Base-by-base conservation (phyloP, 2,797 vertebrate genomes). In the Amblyopsis hoosieri region DNA sequence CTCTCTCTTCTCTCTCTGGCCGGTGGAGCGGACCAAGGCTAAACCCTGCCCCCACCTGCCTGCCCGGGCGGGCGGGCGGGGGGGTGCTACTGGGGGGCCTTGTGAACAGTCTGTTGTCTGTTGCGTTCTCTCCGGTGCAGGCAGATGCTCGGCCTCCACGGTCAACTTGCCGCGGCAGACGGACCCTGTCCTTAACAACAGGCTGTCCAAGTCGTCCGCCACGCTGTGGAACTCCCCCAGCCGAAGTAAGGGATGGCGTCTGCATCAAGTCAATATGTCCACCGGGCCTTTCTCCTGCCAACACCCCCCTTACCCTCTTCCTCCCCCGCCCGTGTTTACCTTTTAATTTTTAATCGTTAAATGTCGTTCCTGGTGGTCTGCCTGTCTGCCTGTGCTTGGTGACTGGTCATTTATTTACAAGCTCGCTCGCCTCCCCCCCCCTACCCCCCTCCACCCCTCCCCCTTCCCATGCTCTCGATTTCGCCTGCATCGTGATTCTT, bases 111-210 rank as follows among this genome's bases (percentile, higher is more conserved):
- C 37, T 92, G 79, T 92, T 91, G 89, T 92, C 64, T 92, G 89
- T 90, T 92, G 85, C 90, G 80, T 90, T 92, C 86, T 93, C 88
- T 91, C 90, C 90, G 96, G 96, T 96, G 94, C 96, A 95, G 95
- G 94, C 95, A 95, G 97, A 92, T 99, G 97, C 93, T 99, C 97
- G 70, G 94, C 96, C 92, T 99, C 97, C 91, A 97, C 97, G 76
- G 96, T 98, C 94, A 98, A 97, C 94, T 94, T 98, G 92, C 96
- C 96, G 66, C 95, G 97, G 93, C 96, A 97, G 92, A 94, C 94
- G 94, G 96, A 98, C 90, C 96, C 96, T 95, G 95, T 98, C 92
- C 94, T 98, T 95, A 98, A 95, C 96, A 98, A 94, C 94, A 96
- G 97, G 91, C 95, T 98, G 92, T 98, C 97, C 94, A 99, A 98